A percentile compares a stretch with the other conserved stretches of the same genome.
These are phyloP conservation scores for Sipha maydis DNA, from an alignment of 2,888 invertebrate species.

Conservation along the genomic window DNA sequence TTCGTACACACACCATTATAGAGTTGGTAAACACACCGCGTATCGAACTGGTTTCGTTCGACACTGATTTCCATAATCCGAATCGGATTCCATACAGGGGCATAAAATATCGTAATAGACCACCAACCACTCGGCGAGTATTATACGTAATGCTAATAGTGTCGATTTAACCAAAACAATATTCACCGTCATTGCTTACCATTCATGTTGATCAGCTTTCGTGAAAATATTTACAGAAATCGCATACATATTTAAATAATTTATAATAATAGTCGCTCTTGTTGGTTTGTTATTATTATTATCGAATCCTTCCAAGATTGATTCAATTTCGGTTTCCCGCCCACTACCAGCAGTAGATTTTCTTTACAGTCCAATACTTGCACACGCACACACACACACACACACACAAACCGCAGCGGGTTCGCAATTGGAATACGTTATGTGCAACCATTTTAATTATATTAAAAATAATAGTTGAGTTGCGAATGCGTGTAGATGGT, in stretches of 20 bases:
- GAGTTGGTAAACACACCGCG: conserved; percentile 14
- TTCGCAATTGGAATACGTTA: not conserved
- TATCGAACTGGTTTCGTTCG: conserved; percentile 23
- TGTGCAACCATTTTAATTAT: not conserved
- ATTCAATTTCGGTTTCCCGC: not conserved
- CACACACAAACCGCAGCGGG: not conserved
- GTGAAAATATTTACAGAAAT: not conserved
- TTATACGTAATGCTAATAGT: not conserved
- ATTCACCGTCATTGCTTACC: conserved; percentile 8
- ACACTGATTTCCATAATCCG: conserved; percentile 40
- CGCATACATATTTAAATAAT: too few species aligned
- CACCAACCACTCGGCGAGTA: conserved; percentile 15
- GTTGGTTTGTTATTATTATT: too few species aligned
- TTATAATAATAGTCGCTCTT: too few species aligned
- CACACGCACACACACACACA: not conserved
- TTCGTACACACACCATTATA: not conserved
- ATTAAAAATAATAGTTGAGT: not conserved
- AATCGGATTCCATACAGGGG: conserved; percentile 14
- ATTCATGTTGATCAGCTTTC: not conserved
- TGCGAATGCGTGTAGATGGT: not conserved
- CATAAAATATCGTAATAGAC: not conserved
- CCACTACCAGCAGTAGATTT: not conserved
- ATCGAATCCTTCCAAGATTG: not conserved
- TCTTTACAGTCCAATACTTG: not conserved
- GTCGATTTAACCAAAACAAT: not conserved